These are phyloP conservation scores for Heteronetta atricapilla DNA, from an alignment of 2,113 vertebrate species.

Conservation along the genomic window DNA sequence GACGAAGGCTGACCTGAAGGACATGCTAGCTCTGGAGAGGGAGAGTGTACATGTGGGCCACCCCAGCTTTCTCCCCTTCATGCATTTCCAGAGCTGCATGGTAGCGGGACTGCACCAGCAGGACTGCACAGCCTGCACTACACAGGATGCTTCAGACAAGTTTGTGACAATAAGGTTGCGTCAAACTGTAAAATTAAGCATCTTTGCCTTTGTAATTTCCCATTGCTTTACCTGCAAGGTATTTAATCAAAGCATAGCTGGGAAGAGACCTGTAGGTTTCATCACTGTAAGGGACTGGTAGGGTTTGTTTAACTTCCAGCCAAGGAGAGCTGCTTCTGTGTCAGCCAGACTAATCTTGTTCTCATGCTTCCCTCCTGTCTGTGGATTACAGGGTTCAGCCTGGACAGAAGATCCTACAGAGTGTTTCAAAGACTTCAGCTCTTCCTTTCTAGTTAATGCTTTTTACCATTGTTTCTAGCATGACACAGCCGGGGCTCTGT, in stretches of 20 bases:
- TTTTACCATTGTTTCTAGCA: neutral
- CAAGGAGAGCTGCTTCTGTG: neutral
- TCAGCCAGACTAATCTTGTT: neutral
- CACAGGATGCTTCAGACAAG: neutral
- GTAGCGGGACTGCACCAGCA: neutral
- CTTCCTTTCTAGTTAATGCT: neutral
- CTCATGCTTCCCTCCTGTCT: neutral
- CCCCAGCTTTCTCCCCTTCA: neutral
- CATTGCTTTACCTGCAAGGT: neutral
- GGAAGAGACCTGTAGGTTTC: neutral
- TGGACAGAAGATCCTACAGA: neutral
- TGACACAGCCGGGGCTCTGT: neutral
- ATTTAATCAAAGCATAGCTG: neutral
- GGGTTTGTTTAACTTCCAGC: neutral
- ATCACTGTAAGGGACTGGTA: neutral
- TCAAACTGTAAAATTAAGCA: neutral
- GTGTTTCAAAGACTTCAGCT: neutral
- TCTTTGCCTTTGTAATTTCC: neutral
- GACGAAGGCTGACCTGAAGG: neutral
- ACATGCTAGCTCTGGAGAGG: neutral
- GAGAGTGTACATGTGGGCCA: neutral
- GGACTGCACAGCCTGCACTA: neutral
- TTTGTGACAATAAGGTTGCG: neutral
- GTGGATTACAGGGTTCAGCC: neutral
- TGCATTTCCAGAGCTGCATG: rapidly evolving